phyloP scores from a whole-genome alignment of 1,140 invertebrate genomes.

The Brachionus paranguensis region DNA sequence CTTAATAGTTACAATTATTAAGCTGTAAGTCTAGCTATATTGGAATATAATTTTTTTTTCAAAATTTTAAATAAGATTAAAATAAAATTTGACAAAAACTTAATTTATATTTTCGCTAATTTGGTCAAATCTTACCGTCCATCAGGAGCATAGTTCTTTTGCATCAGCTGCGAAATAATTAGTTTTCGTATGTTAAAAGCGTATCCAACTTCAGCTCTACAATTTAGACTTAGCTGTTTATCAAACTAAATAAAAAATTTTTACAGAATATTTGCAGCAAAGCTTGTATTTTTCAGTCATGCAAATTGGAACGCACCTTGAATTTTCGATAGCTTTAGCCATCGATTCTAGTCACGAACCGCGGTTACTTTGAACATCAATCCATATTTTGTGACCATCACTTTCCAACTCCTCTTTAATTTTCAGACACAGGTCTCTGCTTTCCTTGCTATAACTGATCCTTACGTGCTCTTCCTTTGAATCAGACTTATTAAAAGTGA shows the following conservation, averaged over 20 bases:
- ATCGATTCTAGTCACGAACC: conserved; percentile 51
- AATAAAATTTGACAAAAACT: too few species aligned
- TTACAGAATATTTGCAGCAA: neutral
- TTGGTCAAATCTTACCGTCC: conserved; percentile 44
- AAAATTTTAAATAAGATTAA: too few species aligned
- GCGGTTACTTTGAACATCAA: conserved; percentile 44
- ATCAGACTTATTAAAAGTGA: neutral
- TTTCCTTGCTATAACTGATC: conserved; percentile 25
- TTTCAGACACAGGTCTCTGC: neutral
- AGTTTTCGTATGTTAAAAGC: conserved; percentile 46
- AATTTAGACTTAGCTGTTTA: neutral
- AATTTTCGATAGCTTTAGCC: conserved; percentile 53
- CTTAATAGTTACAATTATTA: too few species aligned
- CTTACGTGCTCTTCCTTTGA: neutral
- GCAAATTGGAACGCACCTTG: conserved; percentile 48
- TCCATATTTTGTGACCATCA: conserved; percentile 41
- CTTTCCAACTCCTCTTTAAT: conserved; percentile 16
- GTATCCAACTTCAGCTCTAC: conserved; percentile 48
- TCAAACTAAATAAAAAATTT: neutral
- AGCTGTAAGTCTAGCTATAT: too few species aligned
- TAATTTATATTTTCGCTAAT: neutral
- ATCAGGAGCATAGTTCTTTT: conserved; percentile 46
- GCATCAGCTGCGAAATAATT: conserved; percentile 48
- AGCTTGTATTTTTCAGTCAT: conserved; percentile 34
- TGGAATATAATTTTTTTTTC: too few species aligned